These are phyloP conservation scores for Anguilla megastoma DNA, from an alignment of 2,797 vertebrate genomes.

Conservation along the genomic window DNA sequence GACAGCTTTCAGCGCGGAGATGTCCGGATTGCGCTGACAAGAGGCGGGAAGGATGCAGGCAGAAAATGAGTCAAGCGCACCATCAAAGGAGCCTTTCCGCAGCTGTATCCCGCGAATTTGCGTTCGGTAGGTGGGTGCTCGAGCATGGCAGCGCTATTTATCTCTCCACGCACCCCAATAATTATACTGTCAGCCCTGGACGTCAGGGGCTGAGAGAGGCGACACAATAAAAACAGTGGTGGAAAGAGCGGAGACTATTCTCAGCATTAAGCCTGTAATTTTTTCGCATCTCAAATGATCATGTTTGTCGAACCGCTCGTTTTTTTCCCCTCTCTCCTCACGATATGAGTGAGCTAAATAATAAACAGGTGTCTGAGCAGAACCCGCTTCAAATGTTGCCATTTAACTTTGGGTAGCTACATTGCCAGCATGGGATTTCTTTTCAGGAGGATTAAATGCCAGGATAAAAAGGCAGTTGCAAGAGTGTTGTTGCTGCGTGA, in stretches of 20 bases:
- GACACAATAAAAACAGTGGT: conserved; percentile 73
- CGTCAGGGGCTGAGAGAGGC: conserved; percentile 67
- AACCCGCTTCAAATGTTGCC: not conserved
- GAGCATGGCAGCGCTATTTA: conserved; percentile 73
- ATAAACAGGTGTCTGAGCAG: conserved; percentile 44
- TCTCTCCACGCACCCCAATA: conserved; percentile 76
- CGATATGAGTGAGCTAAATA: conserved; percentile 60
- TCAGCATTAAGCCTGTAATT: conserved; percentile 79
- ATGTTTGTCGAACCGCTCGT: conserved; percentile 66
- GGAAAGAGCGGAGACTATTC: conserved; percentile 69
- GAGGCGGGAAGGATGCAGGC: conserved; percentile 19
- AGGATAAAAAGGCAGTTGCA: conserved; percentile 21
- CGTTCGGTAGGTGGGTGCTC: conserved; percentile 81
- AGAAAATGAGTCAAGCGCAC: conserved; percentile 29
- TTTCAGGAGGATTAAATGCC: not conserved
- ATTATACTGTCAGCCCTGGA: conserved; percentile 83
- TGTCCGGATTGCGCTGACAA: not conserved
- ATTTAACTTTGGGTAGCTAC: not conserved
- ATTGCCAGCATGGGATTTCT: conserved; percentile 15
- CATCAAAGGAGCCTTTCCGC: conserved; percentile 55
- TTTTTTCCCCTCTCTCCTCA: conserved; percentile 49
- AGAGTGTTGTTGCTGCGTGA: not conserved
- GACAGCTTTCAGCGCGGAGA: conserved; percentile 21
- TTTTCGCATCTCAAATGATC: conserved; percentile 74
- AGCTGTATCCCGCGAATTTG: conserved; percentile 73